Conservation (phyloP, 2,888 invertebrate genomes). For the Drosophila mulleri region DNA sequence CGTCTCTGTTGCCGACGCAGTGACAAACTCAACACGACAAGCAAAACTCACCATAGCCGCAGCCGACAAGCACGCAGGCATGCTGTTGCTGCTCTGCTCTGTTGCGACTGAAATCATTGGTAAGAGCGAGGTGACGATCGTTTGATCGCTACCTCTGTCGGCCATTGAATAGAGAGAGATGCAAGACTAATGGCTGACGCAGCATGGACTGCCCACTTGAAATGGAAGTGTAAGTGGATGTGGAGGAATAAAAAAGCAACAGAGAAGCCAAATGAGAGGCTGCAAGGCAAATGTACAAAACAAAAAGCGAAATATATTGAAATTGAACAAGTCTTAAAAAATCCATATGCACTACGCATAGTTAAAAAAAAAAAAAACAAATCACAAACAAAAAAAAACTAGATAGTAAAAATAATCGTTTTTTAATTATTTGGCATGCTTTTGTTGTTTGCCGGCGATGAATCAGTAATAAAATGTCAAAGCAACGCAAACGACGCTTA, state of each 20-base stretch:
- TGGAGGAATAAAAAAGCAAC: conserved; percentile 16
- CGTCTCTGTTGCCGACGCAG: conserved; percentile 17
- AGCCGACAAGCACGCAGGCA: conserved; percentile 27
- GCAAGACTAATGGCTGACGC: conserved; percentile 79
- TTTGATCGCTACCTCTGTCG: conserved; percentile 43
- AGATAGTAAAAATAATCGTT: conserved; percentile 62
- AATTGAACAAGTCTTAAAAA: conserved; percentile 19
- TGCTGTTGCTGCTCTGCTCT: conserved; percentile 47
- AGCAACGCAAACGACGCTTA: conserved; percentile 51
- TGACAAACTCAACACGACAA: conserved; percentile 55
- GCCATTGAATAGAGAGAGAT: conserved; percentile 65
- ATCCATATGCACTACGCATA: conserved; percentile 36
- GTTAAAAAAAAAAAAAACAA: conserved; percentile 1
- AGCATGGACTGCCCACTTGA: conserved; percentile 63
- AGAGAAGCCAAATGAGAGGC: conserved; percentile 13
- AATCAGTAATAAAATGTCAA: conserved; percentile 65
- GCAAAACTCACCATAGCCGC: conserved; percentile 46
- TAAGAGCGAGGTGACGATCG: conserved; percentile 61
- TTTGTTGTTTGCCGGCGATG: conserved; percentile 48
- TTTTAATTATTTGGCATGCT: conserved; percentile 68
- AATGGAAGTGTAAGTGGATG: conserved; percentile 23
- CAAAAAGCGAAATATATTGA: conserved; percentile 1
- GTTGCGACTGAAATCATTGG: conserved; percentile 21
- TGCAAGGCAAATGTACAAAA: neutral
- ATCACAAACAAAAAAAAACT: conserved; percentile 20